Conservation (phyloP, 2,797 vertebrate genomes). For the Zenarchopterus dispar region DNA sequence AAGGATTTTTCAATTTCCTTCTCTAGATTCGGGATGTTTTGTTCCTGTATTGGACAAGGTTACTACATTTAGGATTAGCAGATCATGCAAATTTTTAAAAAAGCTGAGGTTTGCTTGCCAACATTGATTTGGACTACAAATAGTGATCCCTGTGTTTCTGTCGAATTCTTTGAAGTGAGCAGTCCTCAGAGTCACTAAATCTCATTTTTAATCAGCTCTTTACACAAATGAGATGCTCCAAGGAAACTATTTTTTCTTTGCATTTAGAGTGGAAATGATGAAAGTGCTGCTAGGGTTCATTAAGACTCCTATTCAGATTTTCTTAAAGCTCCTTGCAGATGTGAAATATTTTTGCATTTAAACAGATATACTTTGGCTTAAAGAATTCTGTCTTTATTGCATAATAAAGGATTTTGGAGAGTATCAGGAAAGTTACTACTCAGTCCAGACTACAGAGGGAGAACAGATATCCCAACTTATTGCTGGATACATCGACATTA, state of each 20-base stretch:
- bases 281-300: slow-evolving; percentile 35
- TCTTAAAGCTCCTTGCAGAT: slow-evolving; percentile 14
- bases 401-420: slow-evolving; percentile 94
- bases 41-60: slow-evolving; percentile 22
- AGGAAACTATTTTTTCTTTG: slow-evolving; percentile 31
- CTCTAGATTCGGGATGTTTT: slow-evolving; percentile 43
- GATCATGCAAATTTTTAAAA: slow-evolving; percentile 40
- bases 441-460: slow-evolving; percentile 97
- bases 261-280: slow-evolving; percentile 34
- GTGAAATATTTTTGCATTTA: slow-evolving; percentile 16
- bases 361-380: slow-evolving; percentile 16
- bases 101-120: slow-evolving; percentile 51
- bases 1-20: slow-evolving; percentile 53
- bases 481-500: slow-evolving; percentile 98
- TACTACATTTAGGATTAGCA: slow-evolving; percentile 54
- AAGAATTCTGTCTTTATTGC: slow-evolving; percentile 12
- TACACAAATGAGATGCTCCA: slow-evolving; percentile 25
- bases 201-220: slow-evolving; percentile 58
- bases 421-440: slow-evolving; percentile 99
- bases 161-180: slow-evolving; percentile 52
- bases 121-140: slow-evolving; percentile 53
- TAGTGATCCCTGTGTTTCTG: slow-evolving; percentile 32
- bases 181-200: slow-evolving; percentile 31
- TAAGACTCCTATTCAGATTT: slow-evolving; percentile 4
- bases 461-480: slow-evolving; percentile 99